A percentile compares a stretch with the other conserved stretches of the same genome.
These are phyloP conservation scores for Cosmia trapezina DNA, from an alignment of 2,888 invertebrate genomes.

Conservation along the genomic window DNA sequence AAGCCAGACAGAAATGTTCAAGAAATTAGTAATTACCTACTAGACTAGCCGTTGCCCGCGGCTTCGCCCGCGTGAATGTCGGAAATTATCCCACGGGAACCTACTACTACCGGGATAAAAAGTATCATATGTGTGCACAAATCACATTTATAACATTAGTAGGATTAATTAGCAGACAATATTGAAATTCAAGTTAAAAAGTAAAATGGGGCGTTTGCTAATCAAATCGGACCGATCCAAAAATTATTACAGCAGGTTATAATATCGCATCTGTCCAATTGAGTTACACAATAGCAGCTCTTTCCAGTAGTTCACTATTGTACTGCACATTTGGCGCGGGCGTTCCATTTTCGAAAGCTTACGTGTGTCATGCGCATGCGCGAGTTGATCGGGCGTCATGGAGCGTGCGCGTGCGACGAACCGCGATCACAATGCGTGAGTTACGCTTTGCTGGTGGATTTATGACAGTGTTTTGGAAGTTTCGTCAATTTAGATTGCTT, in stretches of 20 bases:
- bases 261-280: constrained; percentile 62
- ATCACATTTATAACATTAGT: no score
- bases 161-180: neutral
- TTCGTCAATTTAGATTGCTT: constrained; percentile 67
- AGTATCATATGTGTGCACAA: no score
- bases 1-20: neutral
- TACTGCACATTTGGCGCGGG: constrained; percentile 69
- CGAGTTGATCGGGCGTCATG: constrained; percentile 76
- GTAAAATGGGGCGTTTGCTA: constrained; percentile 14
- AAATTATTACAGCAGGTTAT: constrained; percentile 49
- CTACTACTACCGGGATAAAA: no score
- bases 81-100: no score
- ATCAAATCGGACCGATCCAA: constrained; percentile 56
- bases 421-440: constrained; percentile 78
- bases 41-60: no score
- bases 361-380: constrained; percentile 76
- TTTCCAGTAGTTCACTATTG: constrained; percentile 64
- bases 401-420: constrained; percentile 79
- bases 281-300: constrained; percentile 69
- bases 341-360: constrained; percentile 78
- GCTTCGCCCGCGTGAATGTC: no score
- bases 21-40: neutral
- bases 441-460: constrained; percentile 72
- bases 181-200: neutral
- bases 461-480: constrained; percentile 75